Evolutionary conservation across 2,888 invertebrate species (phyloP), one percentile per base, ranked within the genome.

Genomic region (Agrochola lota): DNA sequence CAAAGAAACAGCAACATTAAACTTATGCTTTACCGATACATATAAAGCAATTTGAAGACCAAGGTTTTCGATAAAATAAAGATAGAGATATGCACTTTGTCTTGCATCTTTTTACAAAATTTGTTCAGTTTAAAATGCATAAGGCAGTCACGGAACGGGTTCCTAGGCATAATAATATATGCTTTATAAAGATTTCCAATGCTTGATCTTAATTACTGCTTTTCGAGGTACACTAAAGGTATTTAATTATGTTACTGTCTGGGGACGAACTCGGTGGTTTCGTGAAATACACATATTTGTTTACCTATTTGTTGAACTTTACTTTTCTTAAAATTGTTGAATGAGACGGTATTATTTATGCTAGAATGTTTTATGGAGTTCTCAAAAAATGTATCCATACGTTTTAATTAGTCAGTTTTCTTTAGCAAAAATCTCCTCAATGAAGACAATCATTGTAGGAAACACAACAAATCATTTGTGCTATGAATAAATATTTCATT

Each of bases 141-240:
- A 84, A 88, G 87, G 83, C 76, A 87, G 86, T 82, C 84, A 82
- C 79, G 73, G 71, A 71, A 66, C 83, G 15, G 55, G 66, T 80
- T 79, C 30, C 83, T 92, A 91, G 90, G 88, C 88, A 91, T 92
- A 90, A 3, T 40, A 40, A 40, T 40, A 91, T 90, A 90, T 85
- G 76, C 81, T 80, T 86, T 87, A 92, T 93, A 93, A 93, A 92
- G 85, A 92, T 92, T 91, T 87, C 90, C 90, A 92, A 90, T 89
- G 91, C 91, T 91, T 91, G 91, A 91, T 93, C 90, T 93, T 95
- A 94, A 95, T 94, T 94, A 93, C 92, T 91, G 90, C 9, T 35
- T 93, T 93, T 93, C 91, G 84, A 87, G 83, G 87, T 91, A 92
- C 90, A 91, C 88, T 88, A 87, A 90, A 91, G 89, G 86, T 86